These are phyloP conservation scores for Timema cristinae DNA, from an alignment of 2,888 invertebrate species.

Conservation along the genomic window DNA sequence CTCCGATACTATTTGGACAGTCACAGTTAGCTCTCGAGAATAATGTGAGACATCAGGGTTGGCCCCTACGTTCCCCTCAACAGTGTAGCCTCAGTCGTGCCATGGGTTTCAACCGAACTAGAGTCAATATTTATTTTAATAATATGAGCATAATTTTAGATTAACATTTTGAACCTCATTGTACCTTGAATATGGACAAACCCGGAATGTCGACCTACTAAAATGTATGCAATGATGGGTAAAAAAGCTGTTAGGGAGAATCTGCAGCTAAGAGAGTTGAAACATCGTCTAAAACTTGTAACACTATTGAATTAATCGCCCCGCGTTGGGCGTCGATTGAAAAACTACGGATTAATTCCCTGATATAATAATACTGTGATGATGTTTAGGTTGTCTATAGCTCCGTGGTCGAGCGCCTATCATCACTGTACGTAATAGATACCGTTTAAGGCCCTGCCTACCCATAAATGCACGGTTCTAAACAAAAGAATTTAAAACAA, in stretches of 20 bases:
- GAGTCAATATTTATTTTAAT: constrained; percentile 36
- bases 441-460: too few species aligned
- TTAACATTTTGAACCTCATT: constrained; percentile 32
- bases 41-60: constrained; percentile 31
- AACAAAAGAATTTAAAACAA: too few species aligned
- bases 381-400: too few species aligned
- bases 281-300: constrained; percentile 33
- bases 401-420: too few species aligned
- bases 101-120: constrained; percentile 39
- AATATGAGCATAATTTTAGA: constrained; percentile 31
- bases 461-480: too few species aligned
- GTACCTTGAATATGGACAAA: constrained; percentile 36
- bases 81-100: constrained; percentile 39
- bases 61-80: constrained; percentile 33
- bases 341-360: too few species aligned
- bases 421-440: too few species aligned
- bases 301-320: too few species aligned
- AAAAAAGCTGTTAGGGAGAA: constrained; percentile 35
- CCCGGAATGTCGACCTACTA: constrained; percentile 34
- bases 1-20: too few species aligned
- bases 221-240: constrained; percentile 34
- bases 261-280: constrained; percentile 33
- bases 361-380: too few species aligned
- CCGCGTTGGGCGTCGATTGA: too few species aligned
- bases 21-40: too few species aligned